phyloP scores from a whole-genome alignment of 2,797 vertebrate species.

The Salmo trutta region DNA sequence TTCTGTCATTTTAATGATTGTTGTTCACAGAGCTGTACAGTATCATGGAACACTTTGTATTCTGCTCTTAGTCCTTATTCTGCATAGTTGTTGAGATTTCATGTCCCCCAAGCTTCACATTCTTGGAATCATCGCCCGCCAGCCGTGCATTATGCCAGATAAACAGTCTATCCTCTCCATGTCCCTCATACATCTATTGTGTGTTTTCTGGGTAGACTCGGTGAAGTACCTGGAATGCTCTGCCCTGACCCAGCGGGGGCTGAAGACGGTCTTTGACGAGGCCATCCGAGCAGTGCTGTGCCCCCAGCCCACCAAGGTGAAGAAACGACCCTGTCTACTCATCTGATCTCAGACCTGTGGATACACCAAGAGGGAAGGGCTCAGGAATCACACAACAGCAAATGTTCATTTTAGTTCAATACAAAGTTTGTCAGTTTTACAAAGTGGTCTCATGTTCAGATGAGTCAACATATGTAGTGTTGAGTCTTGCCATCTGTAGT shows the following conservation, averaged over 20 bases:
- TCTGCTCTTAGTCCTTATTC: neutral
- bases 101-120: too few relatives aligned
- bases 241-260: constrained; percentile 84
- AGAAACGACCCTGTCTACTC: constrained; percentile 78
- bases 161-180: neutral
- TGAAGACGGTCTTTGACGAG: constrained; percentile 89
- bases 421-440: too few relatives aligned
- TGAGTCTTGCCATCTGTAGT: neutral
- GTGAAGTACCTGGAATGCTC: constrained; percentile 91
- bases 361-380: neutral
- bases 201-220: constrained; percentile 61
- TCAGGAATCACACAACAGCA: constrained; percentile 21
- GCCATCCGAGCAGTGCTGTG: constrained; percentile 89
- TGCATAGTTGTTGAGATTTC: neutral
- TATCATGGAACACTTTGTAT: neutral
- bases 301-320: constrained; percentile 81
- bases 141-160: too few relatives aligned
- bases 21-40: neutral
- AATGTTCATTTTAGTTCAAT: neutral
- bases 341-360: constrained; percentile 76
- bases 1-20: neutral
- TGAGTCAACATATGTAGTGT: neutral
- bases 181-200: neutral
- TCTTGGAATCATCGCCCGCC: too few relatives aligned
- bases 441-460: neutral